Evolutionary conservation across 2,888 invertebrate species (phyloP).

Genomic region (Nineta flava): DNA sequence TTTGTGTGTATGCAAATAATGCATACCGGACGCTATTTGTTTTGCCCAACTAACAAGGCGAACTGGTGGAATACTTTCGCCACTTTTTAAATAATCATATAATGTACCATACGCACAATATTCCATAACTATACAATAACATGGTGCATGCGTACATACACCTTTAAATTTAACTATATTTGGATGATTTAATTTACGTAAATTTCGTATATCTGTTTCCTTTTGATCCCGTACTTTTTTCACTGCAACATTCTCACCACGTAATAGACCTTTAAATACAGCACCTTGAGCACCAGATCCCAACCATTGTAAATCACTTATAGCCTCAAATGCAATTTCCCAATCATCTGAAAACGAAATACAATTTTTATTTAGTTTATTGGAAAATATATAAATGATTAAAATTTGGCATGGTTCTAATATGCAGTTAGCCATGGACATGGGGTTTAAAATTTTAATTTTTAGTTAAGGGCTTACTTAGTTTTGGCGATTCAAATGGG

Average conservation of each 20-base stretch:
- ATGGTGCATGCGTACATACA: conserved; percentile 82
- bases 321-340: conserved; percentile 88
- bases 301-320: conserved; percentile 76
- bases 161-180: conserved; percentile 89
- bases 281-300: conserved; percentile 95
- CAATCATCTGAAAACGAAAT: conserved; percentile 52
- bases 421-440: too few species aligned
- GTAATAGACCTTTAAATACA: conserved; percentile 76
- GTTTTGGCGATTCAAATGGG: too few species aligned
- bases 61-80: conserved; percentile 70
- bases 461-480: too few species aligned
- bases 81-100: conserved; percentile 72
- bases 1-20: conserved; percentile 87
- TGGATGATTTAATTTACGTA: conserved; percentile 84
- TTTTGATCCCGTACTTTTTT: conserved; percentile 87
- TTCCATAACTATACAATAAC: conserved; percentile 95
- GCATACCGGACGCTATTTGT: conserved; percentile 93
- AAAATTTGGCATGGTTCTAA: conserved; percentile 6
- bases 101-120: conserved; percentile 92
- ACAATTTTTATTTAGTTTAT: too few species aligned
- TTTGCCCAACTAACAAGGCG: conserved; percentile 85
- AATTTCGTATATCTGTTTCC: conserved; percentile 85
- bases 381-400: conserved; percentile 17
- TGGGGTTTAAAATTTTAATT: too few species aligned
- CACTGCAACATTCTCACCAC: conserved; percentile 79